phyloP scores from a whole-genome alignment of 1,140 invertebrate species.

The Rhopalosiphum padi region DNA sequence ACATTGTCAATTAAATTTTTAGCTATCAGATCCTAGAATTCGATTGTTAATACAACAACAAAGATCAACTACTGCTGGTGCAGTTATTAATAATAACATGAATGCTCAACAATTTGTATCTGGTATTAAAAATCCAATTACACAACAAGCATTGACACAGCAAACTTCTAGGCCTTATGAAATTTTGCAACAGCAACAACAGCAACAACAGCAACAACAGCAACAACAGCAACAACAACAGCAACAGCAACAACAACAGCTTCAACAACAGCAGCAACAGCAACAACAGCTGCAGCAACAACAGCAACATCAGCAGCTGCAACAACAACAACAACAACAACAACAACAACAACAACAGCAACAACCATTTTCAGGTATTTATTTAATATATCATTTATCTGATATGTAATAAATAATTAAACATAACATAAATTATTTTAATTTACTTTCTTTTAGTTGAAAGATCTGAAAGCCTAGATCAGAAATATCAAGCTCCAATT shows the following conservation, averaged over 20 bases:
- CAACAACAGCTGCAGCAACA: conserved; percentile 59
- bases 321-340: conserved; percentile 60
- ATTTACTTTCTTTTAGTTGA: background rate
- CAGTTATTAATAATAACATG: conserved; percentile 48
- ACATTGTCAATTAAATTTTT: conserved; percentile 4
- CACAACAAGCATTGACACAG: conserved; percentile 48
- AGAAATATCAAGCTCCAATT: conserved; percentile 47
- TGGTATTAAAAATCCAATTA: conserved; percentile 55
- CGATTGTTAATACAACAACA: conserved; percentile 62
- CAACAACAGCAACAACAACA: conserved; percentile 61
- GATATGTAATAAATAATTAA: too few species aligned
- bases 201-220: conserved; percentile 61
- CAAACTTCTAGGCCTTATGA: conserved; percentile 59
- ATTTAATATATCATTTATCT: background rate
- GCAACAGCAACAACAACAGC: conserved; percentile 61
- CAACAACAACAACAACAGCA: conserved; percentile 59
- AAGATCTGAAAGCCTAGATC: conserved; percentile 36
- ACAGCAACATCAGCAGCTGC: conserved; percentile 60
- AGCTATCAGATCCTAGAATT: conserved; percentile 62
- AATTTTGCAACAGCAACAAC: conserved; percentile 56
- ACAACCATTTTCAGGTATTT: conserved; percentile 34
- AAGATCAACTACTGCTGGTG: conserved; percentile 44
- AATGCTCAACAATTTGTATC: conserved; percentile 42
- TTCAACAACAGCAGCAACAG: conserved; percentile 38
- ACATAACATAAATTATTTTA: background rate